phyloP scores from a whole-genome alignment of 2,113 vertebrate species.

The Vicugna pacos region DNA sequence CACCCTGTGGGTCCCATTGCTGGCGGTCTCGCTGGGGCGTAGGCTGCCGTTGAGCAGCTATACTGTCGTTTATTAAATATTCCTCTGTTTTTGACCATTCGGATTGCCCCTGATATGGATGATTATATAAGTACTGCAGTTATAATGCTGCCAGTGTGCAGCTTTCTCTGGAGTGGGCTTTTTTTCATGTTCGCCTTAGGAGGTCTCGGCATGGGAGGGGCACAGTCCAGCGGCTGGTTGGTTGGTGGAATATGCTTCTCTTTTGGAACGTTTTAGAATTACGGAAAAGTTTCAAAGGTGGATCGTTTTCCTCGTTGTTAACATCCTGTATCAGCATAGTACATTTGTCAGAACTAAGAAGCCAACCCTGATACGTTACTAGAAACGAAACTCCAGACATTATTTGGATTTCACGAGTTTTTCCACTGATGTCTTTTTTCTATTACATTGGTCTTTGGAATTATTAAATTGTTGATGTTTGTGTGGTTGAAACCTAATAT shows the following conservation, averaged over 20 bases:
- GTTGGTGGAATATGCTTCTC: neutral
- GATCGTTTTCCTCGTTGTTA: neutral
- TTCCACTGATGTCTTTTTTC: neutral
- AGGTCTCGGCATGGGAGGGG: neutral
- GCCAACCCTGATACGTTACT: neutral
- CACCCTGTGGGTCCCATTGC: neutral
- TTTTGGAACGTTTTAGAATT: constrained; percentile 47
- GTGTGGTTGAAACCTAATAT: neutral
- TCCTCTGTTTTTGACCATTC: neutral
- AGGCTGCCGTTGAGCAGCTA: neutral
- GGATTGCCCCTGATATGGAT: neutral
- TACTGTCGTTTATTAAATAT: neutral
- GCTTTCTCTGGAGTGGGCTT: neutral
- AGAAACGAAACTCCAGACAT: neutral
- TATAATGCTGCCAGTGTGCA: neutral
- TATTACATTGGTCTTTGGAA: neutral
- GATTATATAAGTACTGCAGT: neutral
- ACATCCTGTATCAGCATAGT: neutral
- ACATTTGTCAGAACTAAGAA: neutral
- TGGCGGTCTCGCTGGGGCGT: neutral
- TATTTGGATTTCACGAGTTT: neutral
- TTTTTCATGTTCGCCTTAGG: neutral
- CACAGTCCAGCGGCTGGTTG: neutral
- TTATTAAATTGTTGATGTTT: neutral
- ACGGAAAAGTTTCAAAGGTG: neutral